Evolutionary conservation across 1,140 invertebrate species (phyloP).

Genomic region (Drosophila tristis): DNA sequence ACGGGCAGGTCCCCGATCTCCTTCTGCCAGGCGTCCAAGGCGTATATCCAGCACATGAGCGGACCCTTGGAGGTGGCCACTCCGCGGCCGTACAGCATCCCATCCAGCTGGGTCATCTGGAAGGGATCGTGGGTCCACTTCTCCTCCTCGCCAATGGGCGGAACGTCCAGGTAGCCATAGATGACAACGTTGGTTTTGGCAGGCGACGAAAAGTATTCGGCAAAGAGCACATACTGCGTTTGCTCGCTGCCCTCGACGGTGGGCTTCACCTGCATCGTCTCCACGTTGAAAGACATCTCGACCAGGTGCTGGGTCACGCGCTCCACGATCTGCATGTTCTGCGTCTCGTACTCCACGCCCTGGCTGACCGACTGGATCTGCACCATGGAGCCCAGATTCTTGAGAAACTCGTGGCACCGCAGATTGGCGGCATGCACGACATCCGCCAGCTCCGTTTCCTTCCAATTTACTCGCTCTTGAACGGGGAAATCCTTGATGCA

Average conservation of each 20-base stretch:
- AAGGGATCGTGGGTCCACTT: slow-evolving; percentile 30
- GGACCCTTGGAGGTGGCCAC: slow-evolving; percentile 38
- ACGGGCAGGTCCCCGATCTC: slow-evolving; percentile 29
- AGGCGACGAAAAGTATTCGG: slow-evolving; percentile 38
- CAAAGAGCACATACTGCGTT: slow-evolving; percentile 34
- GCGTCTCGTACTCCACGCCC: not conserved
- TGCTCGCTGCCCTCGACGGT: not conserved
- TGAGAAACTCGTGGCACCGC: not conserved
- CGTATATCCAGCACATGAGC: slow-evolving; percentile 35
- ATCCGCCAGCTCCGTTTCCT: not conserved
- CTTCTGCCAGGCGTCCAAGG: slow-evolving; percentile 19
- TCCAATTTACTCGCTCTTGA: not conserved
- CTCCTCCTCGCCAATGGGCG: not conserved
- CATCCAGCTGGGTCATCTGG: slow-evolving; percentile 9
- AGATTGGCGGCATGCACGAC: not conserved
- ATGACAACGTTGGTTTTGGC: slow-evolving; percentile 40
- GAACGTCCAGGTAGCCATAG: slow-evolving; percentile 39
- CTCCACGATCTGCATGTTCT: slow-evolving; percentile 23
- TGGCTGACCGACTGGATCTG: slow-evolving; percentile 11
- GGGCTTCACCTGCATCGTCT: slow-evolving; percentile 16
- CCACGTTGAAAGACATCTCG: slow-evolving; percentile 29
- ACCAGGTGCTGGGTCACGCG: slow-evolving; percentile 15
- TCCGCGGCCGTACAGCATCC: slow-evolving; percentile 21
- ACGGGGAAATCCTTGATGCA: slow-evolving; percentile 26
- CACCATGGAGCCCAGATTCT: slow-evolving; percentile 3